Conservation (phyloP, 2,797 vertebrate species). For the Argya squamiceps region DNA sequence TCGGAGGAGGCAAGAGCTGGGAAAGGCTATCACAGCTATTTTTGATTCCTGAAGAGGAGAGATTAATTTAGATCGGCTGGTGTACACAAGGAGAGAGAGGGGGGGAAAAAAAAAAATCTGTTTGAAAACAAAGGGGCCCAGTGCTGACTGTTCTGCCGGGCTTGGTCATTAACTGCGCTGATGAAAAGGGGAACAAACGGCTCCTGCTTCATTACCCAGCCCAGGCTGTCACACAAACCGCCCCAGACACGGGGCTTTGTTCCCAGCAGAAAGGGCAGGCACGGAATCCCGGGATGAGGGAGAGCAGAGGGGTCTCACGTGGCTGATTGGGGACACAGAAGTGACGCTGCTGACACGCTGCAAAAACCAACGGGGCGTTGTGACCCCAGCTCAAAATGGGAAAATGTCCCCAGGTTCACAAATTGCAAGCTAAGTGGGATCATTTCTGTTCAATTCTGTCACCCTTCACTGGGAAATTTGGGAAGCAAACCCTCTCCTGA, state of each 20-base stretch:
- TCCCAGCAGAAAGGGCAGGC: not conserved
- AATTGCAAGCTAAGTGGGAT: not conserved
- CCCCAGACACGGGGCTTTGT: not conserved
- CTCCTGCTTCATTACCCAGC: not conserved
- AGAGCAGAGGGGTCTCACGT: not conserved
- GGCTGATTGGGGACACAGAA: not conserved
- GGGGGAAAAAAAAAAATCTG: not conserved
- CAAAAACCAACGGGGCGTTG: rapidly evolving
- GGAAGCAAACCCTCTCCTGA: not conserved
- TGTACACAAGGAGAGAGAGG: not conserved
- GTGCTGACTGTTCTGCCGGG: not conserved
- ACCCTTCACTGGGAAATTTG: not conserved
- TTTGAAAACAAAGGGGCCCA: not conserved
- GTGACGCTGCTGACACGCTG: not conserved
- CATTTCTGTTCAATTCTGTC: not conserved
- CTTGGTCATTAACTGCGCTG: not conserved
- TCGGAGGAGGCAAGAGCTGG: not conserved
- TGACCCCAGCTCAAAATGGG: not conserved
- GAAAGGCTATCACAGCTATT: constrained; percentile 16
- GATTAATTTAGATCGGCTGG: not conserved
- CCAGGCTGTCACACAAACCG: not conserved
- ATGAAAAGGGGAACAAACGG: not conserved
- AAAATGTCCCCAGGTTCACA: too few relatives aligned
- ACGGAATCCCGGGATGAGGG: not conserved
- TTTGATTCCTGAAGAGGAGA: not conserved